Evolutionary conservation across 1,140 invertebrate species (phyloP).

Genomic region (Idris sp.): DNA sequence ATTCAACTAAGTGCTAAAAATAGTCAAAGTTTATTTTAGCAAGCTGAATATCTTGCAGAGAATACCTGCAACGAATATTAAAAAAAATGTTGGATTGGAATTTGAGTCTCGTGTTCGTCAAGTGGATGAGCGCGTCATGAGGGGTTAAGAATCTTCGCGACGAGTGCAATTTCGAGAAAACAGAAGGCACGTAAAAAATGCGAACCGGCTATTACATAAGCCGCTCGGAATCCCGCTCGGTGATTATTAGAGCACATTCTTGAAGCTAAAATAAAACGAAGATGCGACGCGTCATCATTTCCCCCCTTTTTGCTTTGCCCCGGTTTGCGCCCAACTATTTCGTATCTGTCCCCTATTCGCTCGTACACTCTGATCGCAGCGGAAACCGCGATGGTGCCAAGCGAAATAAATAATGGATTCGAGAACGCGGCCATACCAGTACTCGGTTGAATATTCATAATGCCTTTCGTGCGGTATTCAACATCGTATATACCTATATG

Average conservation of each 20-base stretch:
- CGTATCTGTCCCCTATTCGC: slow-evolving; percentile 36
- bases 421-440: slow-evolving; percentile 70
- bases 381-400: slow-evolving; percentile 68
- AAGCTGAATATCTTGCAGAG: neutral
- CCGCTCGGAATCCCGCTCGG: slow-evolving; percentile 58
- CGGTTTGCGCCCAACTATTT: slow-evolving; percentile 7
- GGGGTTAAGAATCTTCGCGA: slow-evolving; percentile 33
- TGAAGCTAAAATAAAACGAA: slow-evolving; percentile 69
- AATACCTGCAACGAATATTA: slow-evolving; percentile 1
- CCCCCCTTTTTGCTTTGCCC: slow-evolving; percentile 2
- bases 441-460: slow-evolving; percentile 73
- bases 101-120: slow-evolving; percentile 13
- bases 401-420: slow-evolving; percentile 75
- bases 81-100: slow-evolving; percentile 26
- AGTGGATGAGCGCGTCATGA: slow-evolving; percentile 5
- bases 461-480: slow-evolving; percentile 23
- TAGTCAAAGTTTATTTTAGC: too few relatives aligned
- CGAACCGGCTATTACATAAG: slow-evolving; percentile 70
- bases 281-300: slow-evolving; percentile 35
- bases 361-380: slow-evolving; percentile 26
- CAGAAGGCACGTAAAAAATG: slow-evolving; percentile 69
- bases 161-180: slow-evolving; percentile 46
- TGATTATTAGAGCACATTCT: slow-evolving; percentile 74
- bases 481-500: slow-evolving; percentile 2
- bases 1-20: too few relatives aligned